Evolutionary conservation across 2,113 vertebrate species (phyloP).

Genomic region (Aleadryas rufinucha): DNA sequence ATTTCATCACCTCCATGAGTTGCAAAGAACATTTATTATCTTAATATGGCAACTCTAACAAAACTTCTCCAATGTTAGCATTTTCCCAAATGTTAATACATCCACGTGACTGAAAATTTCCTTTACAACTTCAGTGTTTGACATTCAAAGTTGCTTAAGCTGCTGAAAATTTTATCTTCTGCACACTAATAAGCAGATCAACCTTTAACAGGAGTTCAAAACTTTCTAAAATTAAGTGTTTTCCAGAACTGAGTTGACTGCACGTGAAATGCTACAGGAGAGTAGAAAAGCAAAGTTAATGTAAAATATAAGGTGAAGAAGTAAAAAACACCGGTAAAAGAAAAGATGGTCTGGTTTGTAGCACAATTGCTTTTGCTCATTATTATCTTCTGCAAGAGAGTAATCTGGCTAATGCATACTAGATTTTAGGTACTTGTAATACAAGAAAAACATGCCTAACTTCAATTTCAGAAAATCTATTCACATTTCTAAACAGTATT

Average conservation of each 20-base stretch:
- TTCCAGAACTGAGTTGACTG: neutral
- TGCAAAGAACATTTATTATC: neutral
- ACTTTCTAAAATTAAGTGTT: neutral
- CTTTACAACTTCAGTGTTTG: neutral
- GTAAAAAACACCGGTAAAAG: neutral
- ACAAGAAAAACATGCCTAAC: neutral
- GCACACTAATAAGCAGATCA: neutral
- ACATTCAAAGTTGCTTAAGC: neutral
- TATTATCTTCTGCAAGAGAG: neutral
- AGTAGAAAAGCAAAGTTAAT: neutral
- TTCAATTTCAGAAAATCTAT: neutral
- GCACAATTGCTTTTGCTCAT: neutral
- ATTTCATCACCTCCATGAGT: neutral
- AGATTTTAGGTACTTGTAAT: neutral
- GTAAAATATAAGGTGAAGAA: neutral
- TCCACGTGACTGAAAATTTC: neutral
- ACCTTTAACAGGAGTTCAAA: neutral
- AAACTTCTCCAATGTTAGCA: neutral
- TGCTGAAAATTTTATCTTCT: neutral
- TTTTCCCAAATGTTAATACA: neutral
- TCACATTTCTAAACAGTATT: neutral
- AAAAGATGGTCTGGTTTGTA: neutral
- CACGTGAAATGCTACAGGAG: neutral
- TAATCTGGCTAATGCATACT: neutral
- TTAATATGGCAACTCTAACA: neutral